A percentile compares a stretch with the other conserved stretches of the same genome.
These are phyloP conservation scores for Channallabes apus DNA, from an alignment of 2,797 vertebrate genomes.

Conservation along the genomic window DNA sequence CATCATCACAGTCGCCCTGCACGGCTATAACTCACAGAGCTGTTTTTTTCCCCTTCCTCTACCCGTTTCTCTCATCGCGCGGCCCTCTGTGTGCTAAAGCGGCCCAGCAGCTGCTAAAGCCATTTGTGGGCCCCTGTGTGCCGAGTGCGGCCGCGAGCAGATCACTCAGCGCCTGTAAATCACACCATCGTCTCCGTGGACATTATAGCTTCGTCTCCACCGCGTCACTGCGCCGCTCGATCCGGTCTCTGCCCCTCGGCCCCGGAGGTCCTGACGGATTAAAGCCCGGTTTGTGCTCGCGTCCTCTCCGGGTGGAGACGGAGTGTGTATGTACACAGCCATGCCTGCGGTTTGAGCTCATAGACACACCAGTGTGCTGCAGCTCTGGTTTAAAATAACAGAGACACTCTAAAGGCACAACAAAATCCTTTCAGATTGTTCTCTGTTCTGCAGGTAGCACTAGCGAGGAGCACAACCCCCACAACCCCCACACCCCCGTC, in stretches of 20 bases:
- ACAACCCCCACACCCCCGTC: too few species aligned
- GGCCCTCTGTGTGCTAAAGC: not conserved
- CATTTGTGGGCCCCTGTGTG: constrained; percentile 42
- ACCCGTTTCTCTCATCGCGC: constrained; percentile 6
- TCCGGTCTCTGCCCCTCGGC: constrained; percentile 21
- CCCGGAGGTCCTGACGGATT: constrained; percentile 39
- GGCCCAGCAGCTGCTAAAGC: constrained; percentile 55
- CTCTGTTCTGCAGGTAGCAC: constrained; percentile 36
- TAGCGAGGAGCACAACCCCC: not conserved
- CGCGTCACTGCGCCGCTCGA: constrained; percentile 13
- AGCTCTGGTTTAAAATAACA: constrained; percentile 49
- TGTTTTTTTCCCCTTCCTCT: constrained; percentile 24
- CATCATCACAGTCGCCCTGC: not conserved
- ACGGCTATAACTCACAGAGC: constrained; percentile 19
- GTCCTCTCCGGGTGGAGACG: constrained; percentile 30
- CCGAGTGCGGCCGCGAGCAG: constrained; percentile 22
- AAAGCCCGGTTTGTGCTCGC: constrained; percentile 45
- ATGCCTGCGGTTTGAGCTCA: constrained; percentile 47
- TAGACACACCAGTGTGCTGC: constrained; percentile 46
- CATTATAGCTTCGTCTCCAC: constrained; percentile 44
- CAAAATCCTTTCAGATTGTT: constrained; percentile 56
- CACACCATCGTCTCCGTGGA: constrained; percentile 37
- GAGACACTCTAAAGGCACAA: constrained; percentile 44
- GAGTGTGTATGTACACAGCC: constrained; percentile 49
- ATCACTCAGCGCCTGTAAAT: constrained; percentile 46